Percentiles rank a stretch among this genome's conserved stretches.
Evolutionary conservation across 1,140 invertebrate genomes (phyloP).

Genomic region (Drosophila fuyamai): DNA sequence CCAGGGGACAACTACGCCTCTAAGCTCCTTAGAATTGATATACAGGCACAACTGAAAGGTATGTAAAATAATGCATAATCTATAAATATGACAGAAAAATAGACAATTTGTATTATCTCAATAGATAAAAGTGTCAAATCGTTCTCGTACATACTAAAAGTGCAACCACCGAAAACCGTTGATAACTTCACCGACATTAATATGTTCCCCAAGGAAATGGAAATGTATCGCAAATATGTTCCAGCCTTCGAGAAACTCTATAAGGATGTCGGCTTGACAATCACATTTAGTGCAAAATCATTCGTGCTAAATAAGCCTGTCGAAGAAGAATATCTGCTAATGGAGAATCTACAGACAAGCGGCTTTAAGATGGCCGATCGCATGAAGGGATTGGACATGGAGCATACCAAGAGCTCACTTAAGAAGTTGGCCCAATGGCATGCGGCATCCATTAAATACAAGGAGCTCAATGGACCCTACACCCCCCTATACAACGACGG

Average conservation of each 20-base stretch:
- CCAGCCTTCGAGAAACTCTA: slow-evolving; percentile 49
- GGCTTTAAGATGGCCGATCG: slow-evolving; percentile 55
- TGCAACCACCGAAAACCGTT: background rate
- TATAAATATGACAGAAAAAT: background rate
- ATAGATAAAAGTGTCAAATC: slow-evolving; percentile 36
- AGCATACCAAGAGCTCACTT: slow-evolving; percentile 85
- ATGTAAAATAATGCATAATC: background rate
- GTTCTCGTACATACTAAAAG: slow-evolving; percentile 48
- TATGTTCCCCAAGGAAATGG: slow-evolving; percentile 50
- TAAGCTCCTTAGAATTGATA: slow-evolving; percentile 32
- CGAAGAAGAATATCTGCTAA: slow-evolving; percentile 33
- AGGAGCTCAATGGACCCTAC: slow-evolving; percentile 53
- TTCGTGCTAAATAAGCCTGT: slow-evolving; percentile 26
- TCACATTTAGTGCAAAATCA: slow-evolving; percentile 43
- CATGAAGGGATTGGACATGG: slow-evolving; percentile 85
- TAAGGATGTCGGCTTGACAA: slow-evolving; percentile 18
- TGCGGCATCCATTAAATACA: slow-evolving; percentile 84
- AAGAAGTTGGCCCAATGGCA: slow-evolving; percentile 86
- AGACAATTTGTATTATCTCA: background rate
- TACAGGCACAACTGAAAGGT: slow-evolving; percentile 45
- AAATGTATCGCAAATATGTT: slow-evolving; percentile 40
- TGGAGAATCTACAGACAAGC: slow-evolving; percentile 35
- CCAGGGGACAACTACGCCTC: slow-evolving; percentile 51
- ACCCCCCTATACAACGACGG: slow-evolving; percentile 23
- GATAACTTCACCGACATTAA: slow-evolving; percentile 25